Conservation (phyloP, 2,797 vertebrate species). For the Rhinophrynus dorsalis region DNA sequence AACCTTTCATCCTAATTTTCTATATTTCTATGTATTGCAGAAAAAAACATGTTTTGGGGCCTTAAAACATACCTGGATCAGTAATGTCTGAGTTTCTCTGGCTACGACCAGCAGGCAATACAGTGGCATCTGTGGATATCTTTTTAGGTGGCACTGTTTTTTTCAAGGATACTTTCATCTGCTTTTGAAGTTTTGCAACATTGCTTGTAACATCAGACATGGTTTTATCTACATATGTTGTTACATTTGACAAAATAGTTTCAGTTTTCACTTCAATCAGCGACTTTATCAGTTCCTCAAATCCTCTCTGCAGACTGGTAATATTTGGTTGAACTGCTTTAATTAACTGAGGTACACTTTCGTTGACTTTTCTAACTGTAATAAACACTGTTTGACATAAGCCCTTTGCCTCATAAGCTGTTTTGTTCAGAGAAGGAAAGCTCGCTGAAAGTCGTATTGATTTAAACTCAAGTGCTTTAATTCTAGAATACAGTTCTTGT, state of each 20-base stretch:
- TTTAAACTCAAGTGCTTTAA: conserved; percentile 71
- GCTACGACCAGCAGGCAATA: conserved; percentile 55
- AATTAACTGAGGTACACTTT: conserved; percentile 57
- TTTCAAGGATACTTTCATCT: conserved; percentile 59
- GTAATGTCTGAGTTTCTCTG: conserved; percentile 68
- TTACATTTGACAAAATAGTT: conserved; percentile 64
- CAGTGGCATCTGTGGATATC: conserved; percentile 48
- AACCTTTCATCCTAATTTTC: too few species aligned
- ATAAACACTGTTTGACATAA: conserved; percentile 58
- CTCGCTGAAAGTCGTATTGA: conserved; percentile 61
- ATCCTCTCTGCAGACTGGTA: conserved; percentile 60
- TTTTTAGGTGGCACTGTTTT: conserved; percentile 60
- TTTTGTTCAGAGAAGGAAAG: conserved; percentile 67
- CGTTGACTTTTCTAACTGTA: conserved; percentile 57
- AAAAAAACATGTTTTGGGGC: too few species aligned
- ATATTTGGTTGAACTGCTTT: conserved; percentile 58
- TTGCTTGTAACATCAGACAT: conserved; percentile 53
- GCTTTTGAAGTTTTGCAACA: conserved; percentile 66
- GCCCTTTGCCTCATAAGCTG: conserved; percentile 56
- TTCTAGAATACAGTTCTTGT: conserved; percentile 67
- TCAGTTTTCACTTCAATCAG: conserved; percentile 63
- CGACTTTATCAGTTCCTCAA: conserved; percentile 64
- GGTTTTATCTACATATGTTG: conserved; percentile 53
- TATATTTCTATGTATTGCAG: too few species aligned
- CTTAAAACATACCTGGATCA: conserved; percentile 70